Evolutionary conservation across 2,113 vertebrate species (phyloP).

Genomic region (Macheiramphus alcinus): DNA sequence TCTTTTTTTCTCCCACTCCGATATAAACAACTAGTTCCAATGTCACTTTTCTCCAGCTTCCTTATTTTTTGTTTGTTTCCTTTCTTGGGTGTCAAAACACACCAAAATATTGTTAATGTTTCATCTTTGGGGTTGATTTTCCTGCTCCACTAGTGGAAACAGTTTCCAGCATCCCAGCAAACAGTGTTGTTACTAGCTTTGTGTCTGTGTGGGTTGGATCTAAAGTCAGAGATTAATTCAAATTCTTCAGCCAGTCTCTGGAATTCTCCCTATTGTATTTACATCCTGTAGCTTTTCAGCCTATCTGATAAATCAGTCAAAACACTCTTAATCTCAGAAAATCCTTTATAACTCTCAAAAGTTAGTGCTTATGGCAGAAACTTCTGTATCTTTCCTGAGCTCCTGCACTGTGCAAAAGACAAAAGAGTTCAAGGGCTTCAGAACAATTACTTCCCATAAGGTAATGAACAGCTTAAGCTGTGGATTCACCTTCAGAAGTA

Average conservation of each 20-base stretch:
- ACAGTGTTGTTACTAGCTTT: neutral
- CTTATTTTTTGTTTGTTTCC: neutral
- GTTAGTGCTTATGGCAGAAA: neutral
- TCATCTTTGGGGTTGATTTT: neutral
- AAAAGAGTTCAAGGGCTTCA: neutral
- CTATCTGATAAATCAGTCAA: neutral
- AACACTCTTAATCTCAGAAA: neutral
- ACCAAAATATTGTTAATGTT: neutral
- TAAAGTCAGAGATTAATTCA: neutral
- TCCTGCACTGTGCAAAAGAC: neutral
- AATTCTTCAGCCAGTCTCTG: neutral
- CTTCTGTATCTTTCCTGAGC: neutral
- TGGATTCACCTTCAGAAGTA: neutral
- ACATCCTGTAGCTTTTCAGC: neutral
- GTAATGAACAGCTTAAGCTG: neutral
- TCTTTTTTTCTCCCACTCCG: neutral
- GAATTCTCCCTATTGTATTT: neutral
- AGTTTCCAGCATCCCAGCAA: neutral
- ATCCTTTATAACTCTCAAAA: neutral
- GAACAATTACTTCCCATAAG: neutral
- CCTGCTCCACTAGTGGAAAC: neutral
- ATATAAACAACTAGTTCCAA: neutral
- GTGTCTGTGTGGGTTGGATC: neutral
- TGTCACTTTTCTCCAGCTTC: neutral
- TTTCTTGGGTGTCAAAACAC: neutral